Evolutionary conservation across 2,888 invertebrate genomes (phyloP), one percentile per base, ranked within the genome.

Genomic region (Trachelus iudaicus): DNA sequence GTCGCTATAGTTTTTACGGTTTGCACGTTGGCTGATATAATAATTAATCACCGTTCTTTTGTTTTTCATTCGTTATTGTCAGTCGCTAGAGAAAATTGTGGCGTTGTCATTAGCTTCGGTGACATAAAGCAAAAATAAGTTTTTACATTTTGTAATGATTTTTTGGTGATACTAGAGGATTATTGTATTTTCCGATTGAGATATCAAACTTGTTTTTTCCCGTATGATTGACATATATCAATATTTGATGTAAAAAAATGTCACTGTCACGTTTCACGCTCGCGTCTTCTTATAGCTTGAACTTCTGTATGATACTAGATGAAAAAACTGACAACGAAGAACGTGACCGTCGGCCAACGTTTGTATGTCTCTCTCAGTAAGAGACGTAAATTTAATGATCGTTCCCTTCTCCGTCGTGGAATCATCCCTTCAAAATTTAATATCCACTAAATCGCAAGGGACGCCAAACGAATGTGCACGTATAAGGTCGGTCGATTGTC

Each of bases 401-500:
- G 23, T 56, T 23, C 56, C 56, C 56, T 56, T 56, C 56, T 23
- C 56, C 56, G 23, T 56, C 9, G 23, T 56, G 1, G 56, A 56
- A 56, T 56, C 23, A 56, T 56, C 56, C 56, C 56, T 56, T 56
- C 23, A 56, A 56, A 56, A 23, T 56, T 56, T 56, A 56, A 56
- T 56, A 56, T 56, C 56, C 56, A 56, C 23, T 56, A 56, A 56
- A 56, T 56, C 23, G 23, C 23, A 56, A 56, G 56, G 56, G 23
- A 56, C 56, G 56, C 23, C 76, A 11, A 13, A 31, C 76, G 71
- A 76, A 73, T 76, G 76, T 76, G 34, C 37, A 33, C 73, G n/a
- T n/a, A 71, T 78, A 78, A 79, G 79, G 79, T 77, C 79, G 82
- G 79, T 83, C 84, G 82, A 84, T 85, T 85, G 84, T 84, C 81